A percentile compares a stretch with the other conserved stretches of the same genome.
phyloP scores from a whole-genome alignment of 35 echinoderm and acorn worm species.

The Hemicentrotus pulcherrimus region DNA sequence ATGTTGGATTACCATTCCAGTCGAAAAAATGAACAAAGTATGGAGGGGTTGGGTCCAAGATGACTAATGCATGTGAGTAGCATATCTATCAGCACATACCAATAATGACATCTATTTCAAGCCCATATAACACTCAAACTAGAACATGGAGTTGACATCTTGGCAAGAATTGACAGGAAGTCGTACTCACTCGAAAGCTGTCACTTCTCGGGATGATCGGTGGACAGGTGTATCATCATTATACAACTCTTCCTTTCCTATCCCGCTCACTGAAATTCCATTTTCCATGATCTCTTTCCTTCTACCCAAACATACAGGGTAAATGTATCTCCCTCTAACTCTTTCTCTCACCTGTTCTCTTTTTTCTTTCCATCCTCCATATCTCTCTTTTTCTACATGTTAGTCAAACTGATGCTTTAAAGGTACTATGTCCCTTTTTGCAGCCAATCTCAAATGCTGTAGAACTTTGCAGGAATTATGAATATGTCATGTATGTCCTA shows the following conservation, averaged over 20 bases:
- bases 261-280: no score
- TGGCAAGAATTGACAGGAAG: conserved; percentile 29
- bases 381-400: no score
- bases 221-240: background rate
- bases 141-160: conserved; percentile 14
- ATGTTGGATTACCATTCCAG: background rate
- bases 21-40: background rate
- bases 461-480: no score
- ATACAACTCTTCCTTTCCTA: background rate
- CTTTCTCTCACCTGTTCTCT: no score
- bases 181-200: background rate
- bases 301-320: no score
- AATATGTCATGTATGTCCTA: no score
- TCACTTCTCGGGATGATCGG: conserved; percentile 22
- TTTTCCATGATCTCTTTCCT: no score
- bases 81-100: background rate
- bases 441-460: no score
- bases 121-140: conserved; percentile 10
- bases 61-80: background rate
- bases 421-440: no score
- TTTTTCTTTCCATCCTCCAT: no score
- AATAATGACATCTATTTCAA: conserved; percentile 13
- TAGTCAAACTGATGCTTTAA: no score
- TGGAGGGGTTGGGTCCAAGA: background rate
- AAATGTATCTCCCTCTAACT: no score